Conservation (phyloP, 2,888 invertebrate species). For the Xestia xanthographa region DNA sequence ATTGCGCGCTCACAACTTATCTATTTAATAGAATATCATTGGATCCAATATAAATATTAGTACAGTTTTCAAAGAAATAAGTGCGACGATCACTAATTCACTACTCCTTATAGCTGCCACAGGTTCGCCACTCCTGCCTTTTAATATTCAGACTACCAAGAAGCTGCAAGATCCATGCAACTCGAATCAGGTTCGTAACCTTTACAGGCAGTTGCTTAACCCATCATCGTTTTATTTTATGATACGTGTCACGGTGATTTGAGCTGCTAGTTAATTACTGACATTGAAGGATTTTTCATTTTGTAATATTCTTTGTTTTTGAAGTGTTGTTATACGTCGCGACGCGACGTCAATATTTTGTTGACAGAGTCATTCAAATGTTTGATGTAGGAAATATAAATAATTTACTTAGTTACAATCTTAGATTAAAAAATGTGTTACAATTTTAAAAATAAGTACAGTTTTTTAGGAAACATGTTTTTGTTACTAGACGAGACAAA, state of each 20-base stretch:
- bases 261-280: slow-evolving; percentile 28
- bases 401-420: too few species aligned
- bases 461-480: not conserved
- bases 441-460: not conserved
- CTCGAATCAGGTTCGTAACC: slow-evolving; percentile 51
- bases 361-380: not conserved
- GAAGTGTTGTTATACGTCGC: not conserved
- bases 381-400: not conserved
- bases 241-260: slow-evolving; percentile 3
- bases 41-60: too few species aligned
- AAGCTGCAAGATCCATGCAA: slow-evolving; percentile 57
- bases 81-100: too few species aligned
- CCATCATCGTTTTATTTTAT: slow-evolving; percentile 32
- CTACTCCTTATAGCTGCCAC: not conserved
- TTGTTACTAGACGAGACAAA: too few species aligned
- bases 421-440: too few species aligned
- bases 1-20: too few species aligned
- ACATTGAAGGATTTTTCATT: not conserved
- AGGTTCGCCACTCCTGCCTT: slow-evolving; percentile 19
- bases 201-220: slow-evolving; percentile 30
- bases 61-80: too few species aligned
- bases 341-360: not conserved
- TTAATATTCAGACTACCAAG: slow-evolving; percentile 57
- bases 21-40: too few species aligned
- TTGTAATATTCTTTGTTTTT: slow-evolving; percentile 19